Evolutionary conservation across 2,888 invertebrate genomes (phyloP), one percentile per base, ranked within the genome.

Genomic region (Dinocampus coccinellae): DNA sequence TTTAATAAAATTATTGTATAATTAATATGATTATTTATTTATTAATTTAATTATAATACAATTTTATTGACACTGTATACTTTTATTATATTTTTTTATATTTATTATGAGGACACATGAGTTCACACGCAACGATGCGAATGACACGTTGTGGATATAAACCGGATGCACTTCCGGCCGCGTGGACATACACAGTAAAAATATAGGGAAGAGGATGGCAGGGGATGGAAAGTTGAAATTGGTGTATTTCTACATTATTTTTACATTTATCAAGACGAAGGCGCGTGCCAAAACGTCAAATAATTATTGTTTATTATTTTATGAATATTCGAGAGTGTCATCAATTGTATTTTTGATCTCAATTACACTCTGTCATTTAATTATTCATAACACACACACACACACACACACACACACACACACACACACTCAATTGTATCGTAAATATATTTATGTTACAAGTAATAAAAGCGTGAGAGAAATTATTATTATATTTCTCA

Each of bases 181-280:
- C 80, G 80, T 80, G 80, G 78, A 77, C 77, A 42, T n/a, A n/a
- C n/a, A n/a, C n/a, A n/a, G n/a, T n/a, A n/a, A n/a, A 61, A 60
- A 70, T 53, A 70, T 67, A 55, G 66, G 24, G 66, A 52, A 52
- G 6, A 47, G 6, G 16, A 47, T 7, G 22, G 64, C 53, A 71
- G 57, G 74, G 75, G 74, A 75, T 74, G 77, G 74, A 67, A 66
- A 72, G 72, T 70, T 73, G 71, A 65, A 72, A 72, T 75, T 73
- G 76, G n/a, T n/a, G n/a, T n/a, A n/a, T n/a, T n/a, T n/a, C n/a
- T n/a, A 29, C 72, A 77, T 77, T 77, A 77, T 34, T n/a, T 60
- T 73, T 71, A 75, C 76, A 73, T 78, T 77, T 78, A 78, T 78
- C 76, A 76, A 77, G 77, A 75, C 73, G 52, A 55, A 65, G 78